Percentiles rank a stretch among this genome's conserved stretches.
Evolutionary conservation across 2,888 invertebrate species (phyloP).

Genomic region (Galeruca laticollis): DNA sequence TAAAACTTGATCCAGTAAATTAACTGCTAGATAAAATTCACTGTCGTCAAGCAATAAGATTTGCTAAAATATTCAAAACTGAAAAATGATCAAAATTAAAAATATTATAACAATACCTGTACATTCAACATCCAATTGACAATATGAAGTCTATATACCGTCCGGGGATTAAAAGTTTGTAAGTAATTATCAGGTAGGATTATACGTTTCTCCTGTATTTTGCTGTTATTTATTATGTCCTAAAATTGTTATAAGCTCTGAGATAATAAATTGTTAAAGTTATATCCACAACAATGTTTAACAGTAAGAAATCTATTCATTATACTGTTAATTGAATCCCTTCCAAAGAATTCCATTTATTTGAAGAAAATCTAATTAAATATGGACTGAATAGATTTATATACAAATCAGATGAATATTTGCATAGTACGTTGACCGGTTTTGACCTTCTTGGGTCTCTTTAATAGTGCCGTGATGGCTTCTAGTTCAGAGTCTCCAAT

Average conservation of each 20-base stretch:
- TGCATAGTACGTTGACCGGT: too few species aligned
- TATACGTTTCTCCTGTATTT: conserved; percentile 21
- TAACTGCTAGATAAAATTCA: conserved; percentile 32
- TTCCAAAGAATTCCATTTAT: too few species aligned
- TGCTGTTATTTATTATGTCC: conserved; percentile 20
- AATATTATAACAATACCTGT: conserved; percentile 19
- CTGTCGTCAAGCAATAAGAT: conserved; percentile 11
- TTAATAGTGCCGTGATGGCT: too few species aligned
- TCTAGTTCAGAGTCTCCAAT: too few species aligned
- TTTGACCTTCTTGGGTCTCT: too few species aligned
- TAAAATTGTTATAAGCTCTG: background rate
- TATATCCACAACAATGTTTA: too few species aligned
- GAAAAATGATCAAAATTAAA: background rate
- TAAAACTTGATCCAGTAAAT: conserved; percentile 33
- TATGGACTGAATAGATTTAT: too few species aligned
- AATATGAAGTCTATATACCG: conserved; percentile 7
- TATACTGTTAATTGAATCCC: too few species aligned
- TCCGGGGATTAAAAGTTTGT: conserved; percentile 9
- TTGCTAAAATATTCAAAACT: background rate
- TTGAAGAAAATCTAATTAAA: too few species aligned
- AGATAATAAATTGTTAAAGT: too few species aligned
- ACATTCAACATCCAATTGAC: conserved; percentile 29
- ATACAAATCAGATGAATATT: too few species aligned
- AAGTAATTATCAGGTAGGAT: conserved; percentile 14
- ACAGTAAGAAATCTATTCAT: too few species aligned